These are phyloP conservation scores for Neodiprion pinetum DNA, from an alignment of 1,140 invertebrate species.

Conservation along the genomic window DNA sequence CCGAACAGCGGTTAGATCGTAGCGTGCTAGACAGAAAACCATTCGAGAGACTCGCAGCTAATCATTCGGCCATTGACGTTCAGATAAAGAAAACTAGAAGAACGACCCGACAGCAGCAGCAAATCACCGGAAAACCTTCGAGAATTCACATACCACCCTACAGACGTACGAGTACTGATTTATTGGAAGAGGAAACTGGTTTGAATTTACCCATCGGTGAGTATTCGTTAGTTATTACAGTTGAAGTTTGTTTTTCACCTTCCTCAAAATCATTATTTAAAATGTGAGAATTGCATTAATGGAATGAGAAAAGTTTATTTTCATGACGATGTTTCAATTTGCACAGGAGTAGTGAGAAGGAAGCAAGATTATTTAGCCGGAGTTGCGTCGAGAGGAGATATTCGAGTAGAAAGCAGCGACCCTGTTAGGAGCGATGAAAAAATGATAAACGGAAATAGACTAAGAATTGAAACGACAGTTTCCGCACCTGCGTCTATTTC, in stretches of 20 bases:
- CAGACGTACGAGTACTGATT: background rate
- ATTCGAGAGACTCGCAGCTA: background rate
- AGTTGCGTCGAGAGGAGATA: slow-evolving; percentile 21
- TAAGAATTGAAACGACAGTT: background rate
- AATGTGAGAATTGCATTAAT: background rate
- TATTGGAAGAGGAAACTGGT: background rate
- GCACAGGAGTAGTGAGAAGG: slow-evolving; percentile 28
- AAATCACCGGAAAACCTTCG: background rate
- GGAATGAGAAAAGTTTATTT: background rate
- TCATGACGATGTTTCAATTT: background rate
- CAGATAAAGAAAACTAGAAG: background rate
- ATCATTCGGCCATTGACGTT: background rate
- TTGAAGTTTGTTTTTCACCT: background rate
- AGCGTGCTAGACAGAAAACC: background rate
- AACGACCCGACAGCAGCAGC: background rate
- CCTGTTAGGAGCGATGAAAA: slow-evolving; percentile 14
- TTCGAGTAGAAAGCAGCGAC: background rate
- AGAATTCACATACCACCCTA: background rate
- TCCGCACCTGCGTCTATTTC: background rate
- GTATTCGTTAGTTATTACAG: background rate
- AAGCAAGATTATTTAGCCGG: slow-evolving; percentile 29
- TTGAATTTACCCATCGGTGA: slow-evolving; percentile 4
- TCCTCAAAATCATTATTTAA: slow-evolving; percentile 11
- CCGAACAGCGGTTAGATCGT: background rate
- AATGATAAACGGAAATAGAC: background rate